Base-by-base conservation (phyloP, 2,113 vertebrate species). In the Rhagologus leucostigma region DNA sequence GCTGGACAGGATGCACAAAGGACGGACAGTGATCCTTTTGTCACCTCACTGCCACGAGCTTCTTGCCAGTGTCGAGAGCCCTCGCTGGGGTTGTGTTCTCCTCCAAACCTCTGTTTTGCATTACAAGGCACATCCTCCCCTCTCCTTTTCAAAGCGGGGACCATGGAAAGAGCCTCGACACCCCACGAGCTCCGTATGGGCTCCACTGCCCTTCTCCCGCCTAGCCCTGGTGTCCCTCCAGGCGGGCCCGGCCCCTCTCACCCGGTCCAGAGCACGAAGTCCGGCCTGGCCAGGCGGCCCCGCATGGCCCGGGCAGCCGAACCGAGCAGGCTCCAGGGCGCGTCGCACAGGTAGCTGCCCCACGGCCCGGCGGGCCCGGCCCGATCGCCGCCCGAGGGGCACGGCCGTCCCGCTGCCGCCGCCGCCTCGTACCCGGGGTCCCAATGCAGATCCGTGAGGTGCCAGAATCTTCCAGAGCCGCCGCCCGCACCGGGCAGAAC, bases 261-360 rank as follows among this genome's bases (percentile, higher is more conserved):
- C 99, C 99, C 99, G 6, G 99, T 99, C 99, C 99, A 99, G 44
- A 99, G 81, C 70, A 99, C 99, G 97, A 99, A 99, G 97, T 99
- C 99, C 98, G 99, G 39, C 96, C 5, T 93, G 98, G 60, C 8
- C 73, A 98, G 97, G 46, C 98, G 98, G 22, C 23, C 50, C 93
- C 96, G 98, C 99, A 99, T 99, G 76, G 99, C 98, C 16, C 97
- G 84, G 63, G 98, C 49, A 12, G 99, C 98, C 33, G 98, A 99
- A 95, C 95, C 95, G 30, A 99, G 98, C 21, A 99, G 98, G 6
- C 35, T 39, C 98, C 98, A 98, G 16, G 99, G 99, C 3, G 99
- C 97, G 42, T 99, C 99, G 64, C 99, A 99, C 23, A 96, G 90
- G 94, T 99, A 99, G 89, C 98, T 94, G 29, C 99, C 99, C 98